These are phyloP conservation scores for Trinectes maculatus DNA, from an alignment of 2,113 vertebrate species.

Conservation along the genomic window DNA sequence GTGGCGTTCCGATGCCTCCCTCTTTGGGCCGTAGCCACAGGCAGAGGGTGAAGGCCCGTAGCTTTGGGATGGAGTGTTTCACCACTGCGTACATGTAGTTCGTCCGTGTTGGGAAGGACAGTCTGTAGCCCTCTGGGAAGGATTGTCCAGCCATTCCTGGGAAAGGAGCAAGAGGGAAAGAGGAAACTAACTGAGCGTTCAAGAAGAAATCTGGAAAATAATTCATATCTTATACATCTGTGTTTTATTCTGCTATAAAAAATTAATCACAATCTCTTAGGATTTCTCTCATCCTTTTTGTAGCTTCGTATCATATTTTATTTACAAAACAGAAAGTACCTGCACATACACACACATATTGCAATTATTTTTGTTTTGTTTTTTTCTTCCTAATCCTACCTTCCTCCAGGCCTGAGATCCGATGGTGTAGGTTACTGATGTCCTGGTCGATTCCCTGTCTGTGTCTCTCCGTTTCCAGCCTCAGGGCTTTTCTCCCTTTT, in stretches of 20 bases:
- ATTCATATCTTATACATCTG: no score
- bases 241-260: no score
- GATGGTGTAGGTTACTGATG: conserved; percentile 87
- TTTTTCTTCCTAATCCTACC: conserved; percentile 76
- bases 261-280: conserved; percentile 3
- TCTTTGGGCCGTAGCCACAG: conserved; percentile 90
- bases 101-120: conserved; percentile 91
- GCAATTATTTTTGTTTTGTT: no score
- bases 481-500: conserved; percentile 87
- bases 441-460: conserved; percentile 88
- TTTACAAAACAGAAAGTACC: no score
- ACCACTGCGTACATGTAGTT: conserved; percentile 93
- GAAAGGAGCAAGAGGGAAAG: background rate
- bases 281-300: conserved; percentile 45
- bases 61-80: conserved; percentile 86
- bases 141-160: conserved; percentile 71
- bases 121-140: conserved; percentile 89
- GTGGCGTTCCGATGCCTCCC: conserved; percentile 88
- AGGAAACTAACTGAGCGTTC: background rate
- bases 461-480: conserved; percentile 83
- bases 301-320: conserved; percentile 23
- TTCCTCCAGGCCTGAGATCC: conserved; percentile 88
- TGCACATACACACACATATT: background rate
- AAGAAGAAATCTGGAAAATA: conserved; percentile 5
- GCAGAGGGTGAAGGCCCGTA: conserved; percentile 90